These are phyloP conservation scores for Wiebesia pumilae DNA, from an alignment of 1,140 invertebrate genomes.

Conservation along the genomic window DNA sequence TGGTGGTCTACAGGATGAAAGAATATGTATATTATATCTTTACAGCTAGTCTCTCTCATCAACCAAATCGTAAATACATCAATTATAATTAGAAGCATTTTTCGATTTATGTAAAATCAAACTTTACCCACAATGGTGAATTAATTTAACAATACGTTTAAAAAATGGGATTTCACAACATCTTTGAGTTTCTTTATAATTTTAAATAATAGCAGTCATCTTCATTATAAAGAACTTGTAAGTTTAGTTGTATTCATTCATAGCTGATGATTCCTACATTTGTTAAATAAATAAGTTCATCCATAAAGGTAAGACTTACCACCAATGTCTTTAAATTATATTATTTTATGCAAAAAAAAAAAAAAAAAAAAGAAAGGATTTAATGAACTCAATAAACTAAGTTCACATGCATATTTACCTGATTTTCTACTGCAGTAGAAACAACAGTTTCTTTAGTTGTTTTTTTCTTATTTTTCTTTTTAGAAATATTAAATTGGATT, in stretches of 20 bases:
- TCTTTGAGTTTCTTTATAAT: not conserved
- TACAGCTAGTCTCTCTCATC: not conserved
- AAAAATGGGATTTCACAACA: no score
- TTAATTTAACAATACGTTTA: not conserved
- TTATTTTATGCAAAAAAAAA: no score
- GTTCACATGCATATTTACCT: constrained; percentile 53
- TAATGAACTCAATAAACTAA: not conserved
- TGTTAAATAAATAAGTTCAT: no score
- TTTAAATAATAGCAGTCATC: not conserved
- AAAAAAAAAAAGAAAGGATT: not conserved
- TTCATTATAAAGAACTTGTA: no score
- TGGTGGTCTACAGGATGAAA: no score
- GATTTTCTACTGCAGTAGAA: constrained; percentile 59
- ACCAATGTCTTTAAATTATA: not conserved
- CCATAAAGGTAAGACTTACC: no score
- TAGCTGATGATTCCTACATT: no score
- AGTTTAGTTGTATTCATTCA: no score
- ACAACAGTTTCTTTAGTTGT: constrained; percentile 62
- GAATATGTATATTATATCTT: not conserved
- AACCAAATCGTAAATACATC: not conserved
- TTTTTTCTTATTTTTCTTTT: constrained; percentile 71
- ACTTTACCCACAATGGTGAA: not conserved
- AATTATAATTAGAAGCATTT: not conserved
- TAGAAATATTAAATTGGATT: constrained; percentile 59
- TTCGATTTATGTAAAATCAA: not conserved